Evolutionary conservation across 2,888 invertebrate species (phyloP), one percentile per base, ranked within the genome.

Genomic region (Dicyrtoma fusca): DNA sequence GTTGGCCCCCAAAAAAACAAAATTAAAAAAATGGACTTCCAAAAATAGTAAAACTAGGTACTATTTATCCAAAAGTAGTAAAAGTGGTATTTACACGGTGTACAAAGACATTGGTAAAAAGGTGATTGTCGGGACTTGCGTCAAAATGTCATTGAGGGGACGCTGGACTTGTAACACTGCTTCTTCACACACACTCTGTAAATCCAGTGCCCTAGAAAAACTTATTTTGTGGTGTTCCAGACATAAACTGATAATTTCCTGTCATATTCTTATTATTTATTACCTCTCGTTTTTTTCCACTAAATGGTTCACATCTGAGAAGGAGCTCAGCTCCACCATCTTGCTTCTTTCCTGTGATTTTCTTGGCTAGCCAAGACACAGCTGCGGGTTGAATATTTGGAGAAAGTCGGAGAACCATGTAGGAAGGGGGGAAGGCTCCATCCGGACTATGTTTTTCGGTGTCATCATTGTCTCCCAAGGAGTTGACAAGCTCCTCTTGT

Each of bases 251-350:
- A 19, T 17, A 49, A 49, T 49, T 49, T 14, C 14, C 49, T 8
- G n/a, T 45, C 45, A 11, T 13, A 11, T 13, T 45, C 45, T 45
- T 13, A 45, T 45, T 45, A 51, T 51, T 51, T n/a, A 14, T 17
- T 59, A 80, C 80, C 74, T 80, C 79, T 34, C 74, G 71, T 49
- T 75, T 77, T 4, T 76, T 65, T 1, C 76, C 77, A 14, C 59
- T 51, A 69, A 76, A 80, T 8, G 87, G 86, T 79, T 87, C 85
- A 72, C 84, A 84, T 77, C 86, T 83, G 0, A 87, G 84, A n/a
- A 87, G 81, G 4, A 88, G 82, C 81, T 87, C 87, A 5, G 87
- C 87, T 10, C 87, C 87, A 1, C 87, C 87, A 80, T 87, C 85
- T 62, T 84, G 83, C 59, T 85, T 84, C 76, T 85, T 85, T 14